Evolutionary conservation across 2,113 vertebrate species (phyloP), one percentile per base, ranked within the genome.

Genomic region (Rhea pennata): DNA sequence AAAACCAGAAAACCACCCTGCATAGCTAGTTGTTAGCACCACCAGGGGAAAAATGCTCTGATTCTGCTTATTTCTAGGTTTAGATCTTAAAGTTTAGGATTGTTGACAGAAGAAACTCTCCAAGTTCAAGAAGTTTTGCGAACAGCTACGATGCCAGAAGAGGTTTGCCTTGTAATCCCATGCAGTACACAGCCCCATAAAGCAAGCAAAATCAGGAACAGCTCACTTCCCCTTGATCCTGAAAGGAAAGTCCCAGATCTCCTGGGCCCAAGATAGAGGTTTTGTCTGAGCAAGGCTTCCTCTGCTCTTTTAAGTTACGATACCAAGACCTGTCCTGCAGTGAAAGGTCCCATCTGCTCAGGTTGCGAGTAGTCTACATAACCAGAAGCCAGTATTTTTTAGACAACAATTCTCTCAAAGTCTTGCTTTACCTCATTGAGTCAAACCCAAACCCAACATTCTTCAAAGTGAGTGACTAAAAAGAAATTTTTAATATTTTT

Each of bases 401-500:
- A 87, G 51, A 74, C 36, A 95, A 80, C n/a, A 83, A 0, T 74
- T 42, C 69, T 83, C 61, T 80, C 53, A 83, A 89, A 73, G 29
- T 39, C 44, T 87, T 31, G 79, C 46, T 71, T 84, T 94, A 77
- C 31, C 70, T 73, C 64, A 74, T 3, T 74, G 69, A 90, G 95
- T 88, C 75, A 93, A 48, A 71, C 40, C 27, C 44, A 89, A 95
- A 85, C n/a, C 8, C 40, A 87, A 75, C 40, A 58, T 91, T 73
- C 80, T 85, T 87, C 51, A 76, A 95, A 79, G 3, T 12, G n/a
- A 87, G 14, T 10, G 13, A 50, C 94, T 76, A 27, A 81, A 90
- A 84, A n/a, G 12, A 88, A 95, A 16, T 71, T 81, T 87, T 93
- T 62, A 6, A 6, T 62, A 70, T 61, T 91, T 95, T 94, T 71